Percentiles rank a stretch among this genome's conserved stretches.
Conservation (phyloP, 2,797 vertebrate species). For the Hyperoplus immaculatus region DNA sequence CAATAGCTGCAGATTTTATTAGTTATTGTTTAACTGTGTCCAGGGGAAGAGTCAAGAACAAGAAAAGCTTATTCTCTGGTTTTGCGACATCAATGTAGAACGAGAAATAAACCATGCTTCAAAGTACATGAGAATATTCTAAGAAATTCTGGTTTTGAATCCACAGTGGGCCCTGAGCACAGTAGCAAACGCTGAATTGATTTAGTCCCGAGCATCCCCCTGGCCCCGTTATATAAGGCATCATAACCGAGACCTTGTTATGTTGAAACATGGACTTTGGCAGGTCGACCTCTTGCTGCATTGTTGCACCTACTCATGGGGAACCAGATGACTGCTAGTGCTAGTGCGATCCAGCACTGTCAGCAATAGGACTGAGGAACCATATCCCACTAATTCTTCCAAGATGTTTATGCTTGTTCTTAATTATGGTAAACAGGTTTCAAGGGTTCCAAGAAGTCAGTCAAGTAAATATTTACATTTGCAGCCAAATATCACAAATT, state of each 20-base stretch:
- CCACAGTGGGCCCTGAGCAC: slow-evolving; percentile 10
- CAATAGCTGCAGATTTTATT: background rate
- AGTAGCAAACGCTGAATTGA: slow-evolving; percentile 26
- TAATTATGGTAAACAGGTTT: background rate
- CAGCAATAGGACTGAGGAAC: slow-evolving; percentile 1
- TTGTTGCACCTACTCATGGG: slow-evolving; percentile 9
- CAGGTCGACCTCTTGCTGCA: slow-evolving; percentile 22
- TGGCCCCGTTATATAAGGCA: slow-evolving; percentile 28
- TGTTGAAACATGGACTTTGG: slow-evolving; percentile 19
- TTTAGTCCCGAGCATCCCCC: background rate
- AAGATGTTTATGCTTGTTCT: background rate
- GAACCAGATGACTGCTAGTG: background rate
- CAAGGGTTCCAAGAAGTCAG: background rate
- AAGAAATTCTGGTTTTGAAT: background rate
- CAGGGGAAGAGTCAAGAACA: background rate
- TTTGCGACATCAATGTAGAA: background rate
- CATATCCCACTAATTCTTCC: slow-evolving; percentile 8
- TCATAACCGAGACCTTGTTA: slow-evolving; percentile 32
- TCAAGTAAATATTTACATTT: too few species aligned
- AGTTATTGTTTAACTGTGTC: background rate
- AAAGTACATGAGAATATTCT: background rate
- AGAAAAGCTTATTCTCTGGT: background rate
- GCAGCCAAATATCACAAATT: too few species aligned
- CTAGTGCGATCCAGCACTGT: slow-evolving; percentile 13
- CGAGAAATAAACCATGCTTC: background rate